Evolutionary conservation across 2,113 vertebrate species (phyloP), one percentile per base, ranked within the genome.

Genomic region (Oryzias melastigma): DNA sequence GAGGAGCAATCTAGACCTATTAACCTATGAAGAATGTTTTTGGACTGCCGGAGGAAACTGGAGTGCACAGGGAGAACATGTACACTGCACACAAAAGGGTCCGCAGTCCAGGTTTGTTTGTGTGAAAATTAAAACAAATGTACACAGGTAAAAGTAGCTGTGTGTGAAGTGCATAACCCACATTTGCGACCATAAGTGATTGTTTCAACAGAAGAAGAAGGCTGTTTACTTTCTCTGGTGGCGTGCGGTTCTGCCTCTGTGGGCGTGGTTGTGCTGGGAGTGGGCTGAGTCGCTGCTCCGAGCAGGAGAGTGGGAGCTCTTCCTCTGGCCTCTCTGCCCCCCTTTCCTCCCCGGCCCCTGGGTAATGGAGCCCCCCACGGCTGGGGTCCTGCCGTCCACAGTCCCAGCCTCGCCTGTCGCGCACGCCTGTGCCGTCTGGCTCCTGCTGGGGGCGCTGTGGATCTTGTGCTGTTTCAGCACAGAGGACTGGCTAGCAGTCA

Each of bases 221-320:
- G 29, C 45, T 17, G 47, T 93, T 93, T 90, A 96, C 96, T 92
- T 95, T 88, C 92, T 96, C 58, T 85, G 86, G 42, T 92, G 93
- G 3, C 91, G 93, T 13, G 88, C 68, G 25, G 75, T 85, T 65
- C 92, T 94, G 74, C 86, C 91, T 90, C 91, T 92, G 71, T 88
- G 85, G 1, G 80, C 48, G n/a, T 89, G 91, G 47, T 91, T 92
- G 45, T 82, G 89, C 51, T 75, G 90, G 13, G 92, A 93, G 73
- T 85, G 93, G 71, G 87, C 90, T 1, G 96, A 96, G 88, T 95
- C 94, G 48, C 94, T 96, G 93, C 95, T 98, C 73, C 91, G 90
- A 68, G 91, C 93, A n/a, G 93, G 91, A 17, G 94, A 94, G 52
- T 89, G 89, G 74, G 90, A 88, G 44, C 61, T 89, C 60, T 87